These are phyloP conservation scores for Caenorhabditis uteleia DNA, from an alignment of 2,888 invertebrate species.

Conservation along the genomic window DNA sequence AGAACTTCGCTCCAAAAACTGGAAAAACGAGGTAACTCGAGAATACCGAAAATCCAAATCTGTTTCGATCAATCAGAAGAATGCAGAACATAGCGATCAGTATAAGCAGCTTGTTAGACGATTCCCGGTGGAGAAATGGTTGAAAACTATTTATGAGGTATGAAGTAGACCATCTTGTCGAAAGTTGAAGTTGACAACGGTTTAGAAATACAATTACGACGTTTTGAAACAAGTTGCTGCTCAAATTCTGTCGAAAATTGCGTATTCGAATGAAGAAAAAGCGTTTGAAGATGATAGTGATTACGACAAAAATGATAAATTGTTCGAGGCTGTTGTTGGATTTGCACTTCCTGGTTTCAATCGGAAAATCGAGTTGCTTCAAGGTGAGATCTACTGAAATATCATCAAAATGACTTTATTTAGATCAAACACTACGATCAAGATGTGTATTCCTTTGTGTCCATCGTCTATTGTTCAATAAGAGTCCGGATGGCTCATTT, in stretches of 20 bases:
- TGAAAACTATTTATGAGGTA: no score
- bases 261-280: slow-evolving; percentile 1
- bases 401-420: neutral
- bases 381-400: neutral
- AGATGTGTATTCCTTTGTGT: slow-evolving; percentile 31
- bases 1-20: slow-evolving; percentile 29
- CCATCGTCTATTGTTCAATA: slow-evolving; percentile 10
- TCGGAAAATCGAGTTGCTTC: no score
- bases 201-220: slow-evolving; percentile 5
- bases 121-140: slow-evolving; percentile 8
- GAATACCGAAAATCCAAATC: slow-evolving; percentile 28
- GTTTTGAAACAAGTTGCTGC: slow-evolving; percentile 23
- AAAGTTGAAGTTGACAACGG: slow-evolving; percentile 4
- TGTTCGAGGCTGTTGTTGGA: neutral
- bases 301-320: neutral
- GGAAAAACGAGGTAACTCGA: slow-evolving; percentile 28
- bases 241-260: slow-evolving; percentile 18
- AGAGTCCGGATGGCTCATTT: slow-evolving; percentile 3
- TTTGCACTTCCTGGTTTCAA: neutral
- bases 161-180: neutral
- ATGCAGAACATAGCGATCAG: slow-evolving; percentile 17
- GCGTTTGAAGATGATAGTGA: neutral
- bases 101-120: slow-evolving; percentile 13
- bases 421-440: slow-evolving; percentile 23
- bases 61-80: slow-evolving; percentile 15